Percentiles rank a stretch among this genome's conserved stretches.
These are phyloP conservation scores for Tadarida brasiliensis DNA, from an alignment of 2,797 vertebrate genomes.

Conservation along the genomic window DNA sequence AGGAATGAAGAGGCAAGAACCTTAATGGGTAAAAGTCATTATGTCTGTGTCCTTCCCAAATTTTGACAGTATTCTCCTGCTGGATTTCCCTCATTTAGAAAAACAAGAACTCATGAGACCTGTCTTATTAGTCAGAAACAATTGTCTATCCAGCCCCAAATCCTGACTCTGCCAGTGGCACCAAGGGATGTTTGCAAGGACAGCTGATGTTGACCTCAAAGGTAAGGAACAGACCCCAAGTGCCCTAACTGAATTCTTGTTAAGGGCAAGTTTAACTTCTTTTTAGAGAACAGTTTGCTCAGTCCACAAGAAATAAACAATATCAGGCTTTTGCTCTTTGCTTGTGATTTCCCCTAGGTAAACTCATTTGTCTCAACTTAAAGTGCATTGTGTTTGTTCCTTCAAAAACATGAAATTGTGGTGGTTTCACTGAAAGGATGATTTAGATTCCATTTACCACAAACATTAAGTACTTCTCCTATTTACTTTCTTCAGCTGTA, in stretches of 20 bases:
- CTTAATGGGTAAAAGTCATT: neutral
- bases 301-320: slow-evolving; percentile 67
- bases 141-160: neutral
- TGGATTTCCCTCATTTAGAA: slow-evolving; percentile 21
- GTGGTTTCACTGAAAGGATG: slow-evolving; percentile 65
- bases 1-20: neutral
- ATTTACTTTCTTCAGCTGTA: slow-evolving; percentile 67
- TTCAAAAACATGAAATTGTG: slow-evolving; percentile 67
- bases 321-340: slow-evolving; percentile 66
- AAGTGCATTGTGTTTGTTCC: slow-evolving; percentile 54
- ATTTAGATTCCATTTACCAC: slow-evolving; percentile 67
- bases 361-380: slow-evolving; percentile 76
- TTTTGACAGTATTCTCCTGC: neutral
- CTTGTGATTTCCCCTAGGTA: slow-evolving; percentile 71
- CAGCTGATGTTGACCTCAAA: neutral
- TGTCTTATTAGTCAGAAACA: slow-evolving; percentile 14
- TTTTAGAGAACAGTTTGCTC: slow-evolving; percentile 67
- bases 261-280: slow-evolving; percentile 68
- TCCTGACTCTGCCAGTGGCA: slow-evolving; percentile 29
- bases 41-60: neutral
- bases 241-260: slow-evolving; percentile 43
- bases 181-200: neutral
- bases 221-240: neutral
- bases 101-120: neutral
- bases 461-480: slow-evolving; percentile 77